Percentiles rank a stretch among this genome's conserved stretches.
phyloP scores from a whole-genome alignment of 2,113 vertebrate species.

The Archocentrus centrarchus region DNA sequence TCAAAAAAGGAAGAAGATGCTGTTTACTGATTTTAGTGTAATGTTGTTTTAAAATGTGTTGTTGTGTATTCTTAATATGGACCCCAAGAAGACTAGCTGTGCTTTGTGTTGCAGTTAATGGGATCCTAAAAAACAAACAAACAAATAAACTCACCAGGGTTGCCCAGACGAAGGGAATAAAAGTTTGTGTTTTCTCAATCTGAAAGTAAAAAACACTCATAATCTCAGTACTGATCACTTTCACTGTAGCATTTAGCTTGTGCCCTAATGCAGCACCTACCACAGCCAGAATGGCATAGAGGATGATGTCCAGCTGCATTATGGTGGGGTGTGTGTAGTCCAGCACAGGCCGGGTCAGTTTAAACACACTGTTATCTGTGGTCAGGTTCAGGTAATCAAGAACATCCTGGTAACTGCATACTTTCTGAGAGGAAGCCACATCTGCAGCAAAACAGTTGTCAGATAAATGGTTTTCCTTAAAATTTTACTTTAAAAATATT shows the following conservation, averaged over 20 bases:
- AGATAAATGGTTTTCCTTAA: not conserved
- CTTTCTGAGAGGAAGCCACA: slow-evolving; percentile 13
- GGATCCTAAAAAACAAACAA: not conserved
- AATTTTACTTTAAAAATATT: not conserved
- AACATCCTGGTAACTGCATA: slow-evolving; percentile 75
- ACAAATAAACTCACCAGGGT: slow-evolving; percentile 49
- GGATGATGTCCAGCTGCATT: slow-evolving; percentile 64
- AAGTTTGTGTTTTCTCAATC: slow-evolving; percentile 78
- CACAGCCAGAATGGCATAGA: slow-evolving; percentile 75
- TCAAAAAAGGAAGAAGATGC: too few relatives aligned
- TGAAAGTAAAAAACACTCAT: slow-evolving; percentile 32
- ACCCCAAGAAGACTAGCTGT: not conserved
- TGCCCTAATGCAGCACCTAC: slow-evolving; percentile 35
- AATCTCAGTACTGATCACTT: not conserved
- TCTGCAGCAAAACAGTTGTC: slow-evolving; percentile 25
- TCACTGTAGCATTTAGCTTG: not conserved
- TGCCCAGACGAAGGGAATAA: slow-evolving; percentile 70
- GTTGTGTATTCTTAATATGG: not conserved
- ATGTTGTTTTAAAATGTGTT: slow-evolving; percentile 1
- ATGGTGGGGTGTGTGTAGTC: slow-evolving; percentile 67
- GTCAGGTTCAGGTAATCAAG: slow-evolving; percentile 77
- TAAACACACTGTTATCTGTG: slow-evolving; percentile 37
- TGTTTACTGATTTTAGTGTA: not conserved
- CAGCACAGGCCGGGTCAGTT: slow-evolving; percentile 68
- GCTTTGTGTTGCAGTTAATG: not conserved